Evolutionary conservation across 2,888 invertebrate species (phyloP).

Genomic region (Drosophila sordidula): DNA sequence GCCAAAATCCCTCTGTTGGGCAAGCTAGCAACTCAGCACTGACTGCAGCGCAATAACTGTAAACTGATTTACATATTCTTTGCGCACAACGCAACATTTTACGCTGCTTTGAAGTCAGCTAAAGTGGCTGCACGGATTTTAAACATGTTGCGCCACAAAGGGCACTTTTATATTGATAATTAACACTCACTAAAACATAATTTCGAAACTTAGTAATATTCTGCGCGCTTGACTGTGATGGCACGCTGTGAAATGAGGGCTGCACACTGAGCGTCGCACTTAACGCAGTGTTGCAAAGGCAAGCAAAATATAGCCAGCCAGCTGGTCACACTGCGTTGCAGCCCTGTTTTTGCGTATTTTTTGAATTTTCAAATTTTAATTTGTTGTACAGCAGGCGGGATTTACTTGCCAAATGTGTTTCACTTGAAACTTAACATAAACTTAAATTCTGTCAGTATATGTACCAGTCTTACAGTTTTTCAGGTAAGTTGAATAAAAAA

Average conservation of each 20-base stretch:
- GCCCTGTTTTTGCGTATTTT: slow-evolving; percentile 6
- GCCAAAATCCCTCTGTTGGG: neutral
- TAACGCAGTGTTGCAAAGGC: slow-evolving; percentile 33
- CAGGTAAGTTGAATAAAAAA: neutral
- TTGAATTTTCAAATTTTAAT: neutral
- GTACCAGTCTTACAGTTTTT: neutral
- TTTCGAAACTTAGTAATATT: slow-evolving; percentile 41
- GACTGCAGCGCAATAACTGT: slow-evolving; percentile 7
- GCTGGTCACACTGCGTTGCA: slow-evolving; percentile 18
- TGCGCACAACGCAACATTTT: slow-evolving; percentile 7
- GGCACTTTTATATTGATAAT: neutral
- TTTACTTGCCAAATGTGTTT: neutral
- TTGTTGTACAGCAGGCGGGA: slow-evolving; percentile 25
- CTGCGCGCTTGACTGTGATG: slow-evolving; percentile 45
- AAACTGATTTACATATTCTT: slow-evolving; percentile 17
- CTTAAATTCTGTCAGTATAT: neutral
- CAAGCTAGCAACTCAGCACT: slow-evolving; percentile 25
- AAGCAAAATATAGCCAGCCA: neutral
- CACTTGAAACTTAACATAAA: neutral
- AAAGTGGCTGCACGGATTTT: neutral
- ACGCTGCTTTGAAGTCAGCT: neutral
- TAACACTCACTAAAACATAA: slow-evolving; percentile 3
- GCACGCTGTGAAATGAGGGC: slow-evolving; percentile 31
- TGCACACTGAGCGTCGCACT: slow-evolving; percentile 17
- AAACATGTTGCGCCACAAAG: neutral